Evolutionary conservation across 2,113 vertebrate genomes (phyloP).

Genomic region (Poeciliopsis occidentalis): DNA sequence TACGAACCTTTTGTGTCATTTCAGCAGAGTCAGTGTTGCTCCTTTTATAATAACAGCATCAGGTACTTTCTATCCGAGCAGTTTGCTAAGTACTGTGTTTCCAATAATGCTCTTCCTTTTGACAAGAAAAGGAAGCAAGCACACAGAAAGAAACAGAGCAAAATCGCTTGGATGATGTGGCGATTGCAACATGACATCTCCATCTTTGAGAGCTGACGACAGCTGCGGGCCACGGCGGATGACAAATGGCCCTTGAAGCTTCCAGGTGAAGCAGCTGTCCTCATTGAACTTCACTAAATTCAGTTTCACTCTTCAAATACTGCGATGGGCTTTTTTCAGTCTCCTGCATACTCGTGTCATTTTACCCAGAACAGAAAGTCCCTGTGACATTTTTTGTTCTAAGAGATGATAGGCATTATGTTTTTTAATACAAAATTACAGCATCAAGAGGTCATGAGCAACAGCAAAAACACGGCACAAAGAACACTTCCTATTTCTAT

Average conservation of each 20-base stretch:
- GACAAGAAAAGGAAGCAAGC: conserved; percentile 57
- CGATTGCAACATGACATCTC: conserved; percentile 61
- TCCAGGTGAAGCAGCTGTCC: conserved; percentile 52
- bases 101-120: conserved; percentile 37
- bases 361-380: conserved; percentile 45
- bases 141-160: conserved; percentile 14
- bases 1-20: conserved; percentile 60
- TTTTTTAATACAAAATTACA: conserved; percentile 32
- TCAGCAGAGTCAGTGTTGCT: conserved; percentile 62
- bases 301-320: conserved; percentile 47
- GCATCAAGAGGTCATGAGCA: conserved; percentile 21
- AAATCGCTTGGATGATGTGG: conserved; percentile 42
- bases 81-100: conserved; percentile 51
- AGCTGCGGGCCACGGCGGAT: conserved; percentile 45
- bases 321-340: conserved; percentile 47
- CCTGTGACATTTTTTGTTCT: conserved; percentile 43
- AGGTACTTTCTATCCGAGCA: conserved; percentile 56
- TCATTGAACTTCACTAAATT: conserved; percentile 41
- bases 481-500: conserved; percentile 16
- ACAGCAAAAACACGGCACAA: conserved; percentile 6
- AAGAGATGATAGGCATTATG: conserved; percentile 30
- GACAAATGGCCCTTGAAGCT: conserved; percentile 51
- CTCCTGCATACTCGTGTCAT: conserved; percentile 39
- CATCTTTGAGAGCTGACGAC: conserved; percentile 55
- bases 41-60: conserved; percentile 45